Base-by-base conservation (phyloP, 2,888 invertebrate species). In the Ditylenchus weischeri region DNA sequence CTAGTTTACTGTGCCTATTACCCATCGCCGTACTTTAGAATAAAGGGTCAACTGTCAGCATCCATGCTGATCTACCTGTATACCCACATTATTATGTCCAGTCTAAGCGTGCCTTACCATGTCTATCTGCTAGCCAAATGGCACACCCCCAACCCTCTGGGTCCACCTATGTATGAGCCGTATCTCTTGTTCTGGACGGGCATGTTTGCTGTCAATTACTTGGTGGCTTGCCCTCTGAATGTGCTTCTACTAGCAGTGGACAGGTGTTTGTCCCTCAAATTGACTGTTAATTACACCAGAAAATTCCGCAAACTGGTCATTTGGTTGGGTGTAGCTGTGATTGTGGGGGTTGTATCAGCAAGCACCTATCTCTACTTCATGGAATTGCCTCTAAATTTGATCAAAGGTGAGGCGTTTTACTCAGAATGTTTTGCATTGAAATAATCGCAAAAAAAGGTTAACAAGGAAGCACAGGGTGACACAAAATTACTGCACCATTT, bases 71-170 rank as follows among this genome's bases (percentile, higher is more conserved):
- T 50, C 6, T 50, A 50, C 50, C 50, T 50, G 50, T 50, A 21
- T 6, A 50, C 21, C n/a, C 50, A 50, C 50, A 50, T 50, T 19
- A 50, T 50, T 50, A 19, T 50, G 50, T 50, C 50, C 21, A 50
- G n/a, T 19, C 21, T 50, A 6, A 19, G n/a, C 50, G n/a, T 50
- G 50, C 50, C 50, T 21, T 50, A 50, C 50, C 50, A 50, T 21
- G 21, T 50, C 5, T 50, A 50, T 6, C 21, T 50, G 6, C 3
- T 21, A 18, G 50, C 21, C 50, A 19, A 50, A 4, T 50, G 50
- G 50, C 50, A 21, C 21, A 50, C 50, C 21, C 50, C 50, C 29
- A 29, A 29, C 29, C 29, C 29, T 29, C 29, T 29, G 29, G 29
- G 50, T 6, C 50, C 21, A 18, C 50, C n/a, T 21, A 50, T 50